Conservation (phyloP, 2,888 invertebrate genomes). For the Pterostichus madidus region DNA sequence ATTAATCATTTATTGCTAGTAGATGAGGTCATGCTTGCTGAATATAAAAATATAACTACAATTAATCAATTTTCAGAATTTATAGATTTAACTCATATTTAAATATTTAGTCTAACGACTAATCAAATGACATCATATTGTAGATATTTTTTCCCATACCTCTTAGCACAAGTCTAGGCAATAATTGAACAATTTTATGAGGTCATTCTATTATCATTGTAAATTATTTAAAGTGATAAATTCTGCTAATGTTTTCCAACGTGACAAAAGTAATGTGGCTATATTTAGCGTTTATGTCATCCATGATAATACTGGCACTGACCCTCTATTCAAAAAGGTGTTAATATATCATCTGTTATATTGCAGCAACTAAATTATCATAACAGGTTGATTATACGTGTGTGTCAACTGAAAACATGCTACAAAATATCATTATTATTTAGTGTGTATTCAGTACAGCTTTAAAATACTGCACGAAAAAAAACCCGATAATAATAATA, state of each 20-base stretch:
- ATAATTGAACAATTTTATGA: constrained; percentile 39
- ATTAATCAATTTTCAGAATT: constrained; percentile 2
- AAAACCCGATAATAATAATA: too few species aligned
- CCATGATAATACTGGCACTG: constrained; percentile 36
- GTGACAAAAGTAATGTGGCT: constrained; percentile 26
- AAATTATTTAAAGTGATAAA: constrained; percentile 53
- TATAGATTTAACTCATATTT: neutral
- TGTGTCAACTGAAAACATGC: too few species aligned
- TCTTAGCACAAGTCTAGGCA: neutral
- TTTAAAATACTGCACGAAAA: too few species aligned
- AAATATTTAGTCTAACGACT: neutral
- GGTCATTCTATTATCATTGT: constrained; percentile 45
- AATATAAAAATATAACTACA: too few species aligned
- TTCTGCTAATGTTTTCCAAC: constrained; percentile 37
- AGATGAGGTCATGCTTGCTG: neutral
- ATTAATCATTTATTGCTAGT: neutral
- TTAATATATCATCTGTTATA: neutral
- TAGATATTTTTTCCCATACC: constrained; percentile 19
- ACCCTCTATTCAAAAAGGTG: constrained; percentile 30
- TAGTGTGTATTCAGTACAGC: too few species aligned
- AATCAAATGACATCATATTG: constrained; percentile 32
- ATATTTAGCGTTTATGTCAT: constrained; percentile 54
- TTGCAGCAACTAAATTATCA: constrained; percentile 1
- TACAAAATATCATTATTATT: too few species aligned
- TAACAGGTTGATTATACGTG: constrained; percentile 11